Conservation (phyloP, 2,797 vertebrate species). For the Catostomus latipinnis region DNA sequence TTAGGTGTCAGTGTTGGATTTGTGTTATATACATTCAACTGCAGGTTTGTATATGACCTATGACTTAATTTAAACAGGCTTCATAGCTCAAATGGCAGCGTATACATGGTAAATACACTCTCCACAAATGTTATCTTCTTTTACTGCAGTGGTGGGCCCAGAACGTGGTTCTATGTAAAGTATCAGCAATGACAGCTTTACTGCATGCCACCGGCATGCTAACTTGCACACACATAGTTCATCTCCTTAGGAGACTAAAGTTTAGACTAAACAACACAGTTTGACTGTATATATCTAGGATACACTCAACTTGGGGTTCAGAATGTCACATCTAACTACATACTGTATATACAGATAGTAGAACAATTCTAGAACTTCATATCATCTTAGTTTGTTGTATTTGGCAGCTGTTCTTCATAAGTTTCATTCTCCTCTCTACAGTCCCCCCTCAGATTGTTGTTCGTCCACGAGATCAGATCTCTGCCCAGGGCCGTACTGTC, state of each 20-base stretch:
- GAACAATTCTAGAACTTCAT: no score
- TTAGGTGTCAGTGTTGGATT: slow-evolving; percentile 27
- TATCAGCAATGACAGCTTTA: slow-evolving; percentile 24
- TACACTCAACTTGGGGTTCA: not conserved
- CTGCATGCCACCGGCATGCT: slow-evolving; percentile 4
- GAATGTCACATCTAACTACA: not conserved
- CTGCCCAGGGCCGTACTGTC: slow-evolving; percentile 84
- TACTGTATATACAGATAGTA: no score
- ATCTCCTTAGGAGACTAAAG: slow-evolving; percentile 2
- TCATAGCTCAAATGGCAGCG: not conserved
- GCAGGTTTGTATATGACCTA: not conserved
- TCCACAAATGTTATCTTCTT: not conserved
- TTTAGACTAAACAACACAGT: slow-evolving; percentile 30
- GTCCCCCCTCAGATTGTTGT: slow-evolving; percentile 93
- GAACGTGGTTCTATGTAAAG: slow-evolving; percentile 15
- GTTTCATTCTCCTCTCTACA: slow-evolving; percentile 61
- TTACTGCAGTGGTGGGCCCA: not conserved
- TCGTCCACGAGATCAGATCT: slow-evolving; percentile 88
- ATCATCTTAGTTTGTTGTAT: not conserved
- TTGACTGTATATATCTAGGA: not conserved
- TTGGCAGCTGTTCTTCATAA: not conserved
- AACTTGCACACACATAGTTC: slow-evolving; percentile 10
- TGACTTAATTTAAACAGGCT: slow-evolving; percentile 24
- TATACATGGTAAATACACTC: not conserved
- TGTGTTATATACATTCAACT: not conserved